Evolutionary conservation across 2,888 invertebrate species (phyloP).

Genomic region (Eupithecia subfuscata): DNA sequence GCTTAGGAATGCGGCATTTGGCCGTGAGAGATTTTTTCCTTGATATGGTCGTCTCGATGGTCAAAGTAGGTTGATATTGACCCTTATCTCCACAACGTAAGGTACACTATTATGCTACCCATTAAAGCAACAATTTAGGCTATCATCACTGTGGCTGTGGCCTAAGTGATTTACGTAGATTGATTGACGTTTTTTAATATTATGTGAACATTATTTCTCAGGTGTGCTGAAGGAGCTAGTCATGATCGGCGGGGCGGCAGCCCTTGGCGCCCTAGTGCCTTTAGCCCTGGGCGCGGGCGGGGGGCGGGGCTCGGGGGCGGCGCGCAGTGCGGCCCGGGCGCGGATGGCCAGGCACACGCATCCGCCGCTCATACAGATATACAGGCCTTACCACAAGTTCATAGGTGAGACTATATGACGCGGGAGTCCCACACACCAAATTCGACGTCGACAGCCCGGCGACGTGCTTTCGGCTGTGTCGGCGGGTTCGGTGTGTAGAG

Average conservation of each 20-base stretch:
- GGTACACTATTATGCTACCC: too few species aligned
- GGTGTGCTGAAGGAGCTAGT: constrained; percentile 90
- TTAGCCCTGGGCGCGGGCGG: constrained; percentile 92
- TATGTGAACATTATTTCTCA: constrained; percentile 36
- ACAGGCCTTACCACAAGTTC: constrained; percentile 94
- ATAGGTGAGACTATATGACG: constrained; percentile 84
- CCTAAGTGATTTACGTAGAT: not conserved
- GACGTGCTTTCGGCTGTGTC: too few species aligned
- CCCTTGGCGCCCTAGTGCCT: constrained; percentile 92
- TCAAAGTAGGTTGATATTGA: not conserved
- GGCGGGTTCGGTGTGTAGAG: too few species aligned
- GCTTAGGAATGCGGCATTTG: too few species aligned
- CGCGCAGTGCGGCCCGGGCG: constrained; percentile 86
- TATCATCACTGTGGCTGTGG: too few species aligned
- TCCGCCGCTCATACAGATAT: constrained; percentile 92
- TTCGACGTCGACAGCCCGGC: too few species aligned
- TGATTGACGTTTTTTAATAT: not conserved
- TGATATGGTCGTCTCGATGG: not conserved
- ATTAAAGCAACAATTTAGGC: not conserved
- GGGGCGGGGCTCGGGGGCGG: constrained; percentile 83
- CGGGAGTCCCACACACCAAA: too few species aligned
- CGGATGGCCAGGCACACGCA: constrained; percentile 77
- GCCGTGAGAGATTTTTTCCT: constrained; percentile 60
- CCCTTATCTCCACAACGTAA: too few species aligned
- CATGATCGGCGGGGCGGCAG: constrained; percentile 90